Evolutionary conservation across 2,888 invertebrate genomes (phyloP), one percentile per base, ranked within the genome.

Genomic region (Halictus ligatus): DNA sequence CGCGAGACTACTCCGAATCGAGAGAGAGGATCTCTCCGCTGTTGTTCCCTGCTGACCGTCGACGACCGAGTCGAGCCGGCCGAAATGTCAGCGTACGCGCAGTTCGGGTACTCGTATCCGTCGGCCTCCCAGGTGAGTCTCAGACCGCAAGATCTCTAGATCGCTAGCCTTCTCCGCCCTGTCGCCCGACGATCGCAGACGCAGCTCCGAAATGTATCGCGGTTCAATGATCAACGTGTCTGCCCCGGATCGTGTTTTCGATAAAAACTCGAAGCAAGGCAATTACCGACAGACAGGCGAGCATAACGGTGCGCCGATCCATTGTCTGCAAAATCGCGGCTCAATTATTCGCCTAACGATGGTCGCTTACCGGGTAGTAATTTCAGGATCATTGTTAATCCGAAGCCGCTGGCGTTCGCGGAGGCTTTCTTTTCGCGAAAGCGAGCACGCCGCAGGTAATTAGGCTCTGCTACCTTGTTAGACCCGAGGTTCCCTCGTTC

Each of bases 91-190:
- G 98, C 98, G 94, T 98, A 98, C 96, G 97, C 98, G 95, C 98
- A 98, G 96, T 98, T 98, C 96, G 98, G 98, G 96, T 98, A 98
- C 96, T 97, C 98, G 94, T 98, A 98, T 96, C 98, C 98, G 97
- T 97, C 98, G 97, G 98, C 98, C 95, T 97, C 98, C 94, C 98
- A 98, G 98, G 98, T 98, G 96, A 96, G 97, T 86, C 69, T 21
- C 69, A 12, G 40, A 35, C 40, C 18, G 6, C 69, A 12, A 10
- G 35, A 40, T 35, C 35, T 69, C 64, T 29, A 35, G 35, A 35
- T 35, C 67, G 40, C 3, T 69, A 64, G 64, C 0, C 0, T 35
- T 64, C 64, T 18, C n/a, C n/a, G 21, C 35, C 40, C 69, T 12
- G 10, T 12, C 40, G 7, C 29, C 15, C 29, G 15, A 29, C 64